Evolutionary conservation across 2,113 vertebrate genomes (phyloP).

Genomic region (Benitochromis conjunctus): DNA sequence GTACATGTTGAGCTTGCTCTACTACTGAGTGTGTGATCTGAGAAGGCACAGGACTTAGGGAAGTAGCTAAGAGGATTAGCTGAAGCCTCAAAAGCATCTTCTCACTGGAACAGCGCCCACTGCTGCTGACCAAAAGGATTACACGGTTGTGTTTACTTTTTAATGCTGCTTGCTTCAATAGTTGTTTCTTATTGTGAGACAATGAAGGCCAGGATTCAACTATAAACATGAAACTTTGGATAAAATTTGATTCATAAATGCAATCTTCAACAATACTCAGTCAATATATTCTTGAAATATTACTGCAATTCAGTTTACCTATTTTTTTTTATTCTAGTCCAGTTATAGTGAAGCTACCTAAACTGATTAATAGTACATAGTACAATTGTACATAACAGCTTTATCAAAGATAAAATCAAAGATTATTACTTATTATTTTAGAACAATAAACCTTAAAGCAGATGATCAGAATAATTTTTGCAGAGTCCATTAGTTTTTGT

Average conservation of each 20-base stretch:
- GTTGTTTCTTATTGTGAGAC: background rate
- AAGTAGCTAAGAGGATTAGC: constrained; percentile 63
- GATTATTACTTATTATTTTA: background rate
- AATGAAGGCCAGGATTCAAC: background rate
- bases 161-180: background rate
- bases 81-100: background rate
- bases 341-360: background rate
- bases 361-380: background rate
- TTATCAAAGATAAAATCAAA: background rate
- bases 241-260: background rate
- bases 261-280: background rate
- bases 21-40: background rate
- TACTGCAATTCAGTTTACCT: background rate
- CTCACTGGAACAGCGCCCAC: background rate
- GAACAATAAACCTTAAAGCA: background rate
- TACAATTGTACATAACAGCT: background rate
- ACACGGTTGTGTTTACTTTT: background rate
- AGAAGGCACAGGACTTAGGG: constrained; percentile 19
- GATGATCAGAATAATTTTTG: background rate
- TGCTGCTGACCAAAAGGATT: background rate
- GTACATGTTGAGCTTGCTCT: constrained; percentile 39
- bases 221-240: background rate
- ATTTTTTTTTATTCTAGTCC: background rate
- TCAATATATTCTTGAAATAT: background rate
- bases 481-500: background rate